Evolutionary conservation across 2,113 vertebrate species (phyloP), one percentile per base, ranked within the genome.

Genomic region (Ictalurus punctatus): DNA sequence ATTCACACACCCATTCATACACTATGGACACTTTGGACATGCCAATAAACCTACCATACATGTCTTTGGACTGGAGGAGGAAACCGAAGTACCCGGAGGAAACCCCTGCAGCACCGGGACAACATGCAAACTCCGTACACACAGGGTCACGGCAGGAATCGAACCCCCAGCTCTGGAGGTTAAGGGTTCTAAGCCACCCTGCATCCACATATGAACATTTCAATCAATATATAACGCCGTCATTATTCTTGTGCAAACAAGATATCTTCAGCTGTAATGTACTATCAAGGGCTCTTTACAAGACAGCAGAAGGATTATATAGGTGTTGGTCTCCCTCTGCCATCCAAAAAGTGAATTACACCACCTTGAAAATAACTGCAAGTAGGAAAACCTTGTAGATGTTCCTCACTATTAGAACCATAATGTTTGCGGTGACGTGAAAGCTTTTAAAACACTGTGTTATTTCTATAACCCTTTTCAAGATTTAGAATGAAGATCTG

Each of bases 301-400:
- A 23, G 34, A 19, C 13, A 59, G 13, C 17, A 34, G 25, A 17
- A 63, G 58, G 30, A 48, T 25, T 34, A 0, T 8, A 21, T 21
- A 23, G 86, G 30, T 59, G n/a, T 84, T 73, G 84, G 82, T 44
- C 34, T 71, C 54, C 52, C 85, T 85, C 87, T 89, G 76, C 13
- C 54, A 27, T 34, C 3, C 78, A 84, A 40, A 79, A 13, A 65
- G 90, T 90, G 40, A 92, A 93, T 90, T 83, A 63, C 79, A 58
- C 13, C 13, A 44, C 14, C 12, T 65, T 48, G 6, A 27, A 40
- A 17, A 69, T 6, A 25, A 44, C 73, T 76, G 25, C n/a, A 30
- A 56, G 23, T 8, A 48, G 25, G 14, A 80, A 54, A 56, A 80
- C 12, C 27, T 8, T 54, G 14, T 0, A 48, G 17, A 23, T 78